Percentiles rank a stretch among this genome's conserved stretches.
Conservation (phyloP, 2,797 vertebrate species). For the Manis crassicaudata region DNA sequence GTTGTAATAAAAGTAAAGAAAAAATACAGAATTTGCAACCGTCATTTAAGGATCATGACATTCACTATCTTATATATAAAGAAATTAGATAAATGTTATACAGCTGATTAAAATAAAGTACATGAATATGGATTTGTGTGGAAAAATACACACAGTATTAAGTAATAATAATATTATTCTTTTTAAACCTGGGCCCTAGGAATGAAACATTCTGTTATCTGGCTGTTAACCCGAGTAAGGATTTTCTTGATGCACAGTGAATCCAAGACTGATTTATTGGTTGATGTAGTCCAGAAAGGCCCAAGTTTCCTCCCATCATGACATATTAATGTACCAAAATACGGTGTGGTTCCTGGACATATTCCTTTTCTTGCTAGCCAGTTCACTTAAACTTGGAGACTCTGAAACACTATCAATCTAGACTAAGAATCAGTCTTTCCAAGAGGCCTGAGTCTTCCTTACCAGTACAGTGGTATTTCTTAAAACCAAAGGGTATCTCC, state of each 20-base stretch:
- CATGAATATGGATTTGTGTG: background rate
- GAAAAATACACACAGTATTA: background rate
- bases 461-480: background rate
- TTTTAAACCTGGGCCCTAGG: background rate
- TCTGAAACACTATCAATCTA: background rate
- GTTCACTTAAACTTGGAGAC: background rate
- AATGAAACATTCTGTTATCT: background rate
- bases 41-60: background rate
- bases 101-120: background rate
- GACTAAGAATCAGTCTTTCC: background rate
- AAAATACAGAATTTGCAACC: background rate
- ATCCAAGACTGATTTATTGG: background rate
- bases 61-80: background rate
- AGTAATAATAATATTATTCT: background rate
- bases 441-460: background rate
- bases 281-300: background rate
- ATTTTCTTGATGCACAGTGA: background rate
- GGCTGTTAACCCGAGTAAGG: background rate
- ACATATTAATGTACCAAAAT: background rate
- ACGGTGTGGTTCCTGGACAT: background rate
- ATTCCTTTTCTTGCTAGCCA: background rate
- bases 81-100: background rate
- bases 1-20: background rate
- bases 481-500: accelerated
- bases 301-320: background rate